Evolutionary conservation across 2,888 invertebrate species (phyloP).

Genomic region (Metalampra italica): DNA sequence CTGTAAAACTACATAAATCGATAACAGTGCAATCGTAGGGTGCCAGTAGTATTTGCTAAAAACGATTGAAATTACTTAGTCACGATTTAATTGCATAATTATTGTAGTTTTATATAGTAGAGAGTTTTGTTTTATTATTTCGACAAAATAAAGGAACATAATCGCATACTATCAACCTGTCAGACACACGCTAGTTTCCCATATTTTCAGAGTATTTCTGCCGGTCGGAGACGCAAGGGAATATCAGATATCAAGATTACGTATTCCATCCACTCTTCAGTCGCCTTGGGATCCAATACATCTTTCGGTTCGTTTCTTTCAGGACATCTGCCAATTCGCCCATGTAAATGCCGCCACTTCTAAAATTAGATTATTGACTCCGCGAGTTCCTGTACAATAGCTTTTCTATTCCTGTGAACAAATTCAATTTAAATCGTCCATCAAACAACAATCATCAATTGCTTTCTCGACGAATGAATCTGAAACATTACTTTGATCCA

Average conservation of each 20-base stretch:
- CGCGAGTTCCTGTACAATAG: background rate
- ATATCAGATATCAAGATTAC: conserved; percentile 8
- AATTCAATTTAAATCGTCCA: background rate
- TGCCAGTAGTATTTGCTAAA: too few relatives aligned
- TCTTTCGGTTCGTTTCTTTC: conserved; percentile 4
- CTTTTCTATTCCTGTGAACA: background rate
- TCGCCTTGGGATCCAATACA: conserved; percentile 6
- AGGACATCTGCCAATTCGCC: background rate
- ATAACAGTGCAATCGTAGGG: too few relatives aligned
- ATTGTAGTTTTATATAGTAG: too few relatives aligned
- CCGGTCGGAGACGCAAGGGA: conserved; percentile 2
- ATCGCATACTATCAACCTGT: background rate
- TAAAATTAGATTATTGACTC: background rate
- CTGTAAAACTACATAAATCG: too few relatives aligned
- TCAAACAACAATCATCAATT: background rate
- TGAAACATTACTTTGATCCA: background rate
- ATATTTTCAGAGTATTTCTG: background rate
- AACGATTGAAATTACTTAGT: too few relatives aligned
- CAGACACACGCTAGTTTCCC: background rate
- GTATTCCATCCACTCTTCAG: conserved; percentile 5
- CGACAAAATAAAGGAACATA: background rate
- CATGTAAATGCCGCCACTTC: background rate
- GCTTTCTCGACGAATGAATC: background rate
- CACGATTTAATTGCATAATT: too few relatives aligned
- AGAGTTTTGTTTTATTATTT: too few relatives aligned